Evolutionary conservation across 2,113 vertebrate genomes (phyloP).

Genomic region (Platichthys flesus): DNA sequence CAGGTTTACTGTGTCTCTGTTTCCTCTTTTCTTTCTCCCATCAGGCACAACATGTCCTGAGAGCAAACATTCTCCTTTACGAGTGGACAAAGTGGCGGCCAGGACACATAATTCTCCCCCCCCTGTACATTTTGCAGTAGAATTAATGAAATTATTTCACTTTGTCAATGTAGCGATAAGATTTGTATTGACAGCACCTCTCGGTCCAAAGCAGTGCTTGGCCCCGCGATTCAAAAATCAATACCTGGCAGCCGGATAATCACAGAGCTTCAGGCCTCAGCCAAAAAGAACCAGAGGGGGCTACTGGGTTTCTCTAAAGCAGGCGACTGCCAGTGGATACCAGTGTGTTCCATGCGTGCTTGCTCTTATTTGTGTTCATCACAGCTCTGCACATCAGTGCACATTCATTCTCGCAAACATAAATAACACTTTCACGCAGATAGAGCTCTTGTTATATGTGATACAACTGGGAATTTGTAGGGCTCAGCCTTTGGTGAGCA

Average conservation of each 20-base stretch:
- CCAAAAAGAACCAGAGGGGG: slow-evolving; percentile 16
- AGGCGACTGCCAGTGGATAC: background rate
- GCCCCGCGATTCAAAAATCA: slow-evolving; percentile 48
- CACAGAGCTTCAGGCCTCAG: slow-evolving; percentile 22
- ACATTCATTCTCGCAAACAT: background rate
- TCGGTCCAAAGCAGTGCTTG: slow-evolving; percentile 47
- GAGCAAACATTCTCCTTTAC: slow-evolving; percentile 1
- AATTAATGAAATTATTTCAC: slow-evolving; percentile 59
- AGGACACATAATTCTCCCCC: slow-evolving; percentile 6
- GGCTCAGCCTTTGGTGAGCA: too few relatives aligned
- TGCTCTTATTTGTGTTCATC: background rate
- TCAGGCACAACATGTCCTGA: background rate
- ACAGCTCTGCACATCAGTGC: background rate
- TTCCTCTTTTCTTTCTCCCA: background rate
- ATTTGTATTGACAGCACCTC: slow-evolving; percentile 63
- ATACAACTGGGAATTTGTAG: background rate
- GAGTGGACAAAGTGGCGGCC: background rate
- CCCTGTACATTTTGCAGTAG: slow-evolving; percentile 8
- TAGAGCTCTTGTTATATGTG: background rate
- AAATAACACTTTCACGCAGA: background rate
- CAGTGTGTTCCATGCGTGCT: background rate
- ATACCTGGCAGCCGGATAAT: slow-evolving; percentile 60
- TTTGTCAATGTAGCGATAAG: slow-evolving; percentile 53
- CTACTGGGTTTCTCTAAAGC: background rate
- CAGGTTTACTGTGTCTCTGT: too few relatives aligned